Evolutionary conservation across 2,113 vertebrate genomes (phyloP).

Genomic region (Triplophysa rosa): DNA sequence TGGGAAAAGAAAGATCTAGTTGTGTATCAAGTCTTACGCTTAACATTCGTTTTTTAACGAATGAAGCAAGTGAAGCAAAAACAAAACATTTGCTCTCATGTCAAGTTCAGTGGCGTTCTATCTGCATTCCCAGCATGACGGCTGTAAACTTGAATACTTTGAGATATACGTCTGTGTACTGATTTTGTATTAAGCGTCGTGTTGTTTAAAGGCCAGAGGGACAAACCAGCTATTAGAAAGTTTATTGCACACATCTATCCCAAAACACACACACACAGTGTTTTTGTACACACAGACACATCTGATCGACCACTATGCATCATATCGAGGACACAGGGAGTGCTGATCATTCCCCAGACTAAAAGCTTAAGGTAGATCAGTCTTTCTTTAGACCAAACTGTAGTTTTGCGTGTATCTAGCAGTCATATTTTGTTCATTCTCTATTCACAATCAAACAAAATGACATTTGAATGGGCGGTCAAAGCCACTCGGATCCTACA

Average conservation of each 20-base stretch:
- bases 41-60: constrained; percentile 2
- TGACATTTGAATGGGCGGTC: constrained; percentile 6
- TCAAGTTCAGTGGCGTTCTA: constrained; percentile 8
- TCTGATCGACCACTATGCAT: constrained; percentile 35
- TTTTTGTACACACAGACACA: constrained; percentile 13
- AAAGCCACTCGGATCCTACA: not conserved
- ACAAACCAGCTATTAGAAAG: constrained; percentile 26
- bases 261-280: constrained; percentile 31
- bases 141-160: constrained; percentile 15
- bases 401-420: not conserved
- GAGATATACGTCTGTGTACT: constrained; percentile 1
- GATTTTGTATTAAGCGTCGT: not conserved
- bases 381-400: constrained; percentile 22
- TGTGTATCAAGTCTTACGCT: constrained; percentile 8
- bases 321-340: constrained; percentile 26
- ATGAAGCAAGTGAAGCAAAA: constrained; percentile 1
- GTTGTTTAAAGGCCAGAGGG: constrained; percentile 27
- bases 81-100: not conserved
- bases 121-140: constrained; percentile 32
- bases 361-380: constrained; percentile 3
- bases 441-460: not conserved
- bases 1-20: constrained; percentile 29
- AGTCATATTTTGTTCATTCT: not conserved
- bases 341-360: not conserved
- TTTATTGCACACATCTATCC: constrained; percentile 29